Conservation (phyloP, 2,888 invertebrate species). For the Rotaria magnacalcarata region DNA sequence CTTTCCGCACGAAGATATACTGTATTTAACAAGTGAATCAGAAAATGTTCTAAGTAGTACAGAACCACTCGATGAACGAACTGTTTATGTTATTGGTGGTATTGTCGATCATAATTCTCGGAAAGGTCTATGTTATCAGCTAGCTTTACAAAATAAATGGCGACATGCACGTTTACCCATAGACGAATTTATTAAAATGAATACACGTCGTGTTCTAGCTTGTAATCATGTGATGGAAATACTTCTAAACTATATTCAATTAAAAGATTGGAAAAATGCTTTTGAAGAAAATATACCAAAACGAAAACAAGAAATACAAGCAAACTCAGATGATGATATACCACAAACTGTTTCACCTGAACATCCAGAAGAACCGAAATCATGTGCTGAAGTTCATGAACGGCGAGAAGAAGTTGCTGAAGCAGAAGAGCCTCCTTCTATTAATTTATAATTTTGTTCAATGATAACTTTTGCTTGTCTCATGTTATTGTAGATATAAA, state of each 20-base stretch:
- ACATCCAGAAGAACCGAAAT: neutral
- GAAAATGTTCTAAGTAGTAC: slow-evolving; percentile 71
- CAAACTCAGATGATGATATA: neutral
- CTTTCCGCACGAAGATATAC: slow-evolving; percentile 71
- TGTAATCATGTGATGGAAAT: slow-evolving; percentile 75
- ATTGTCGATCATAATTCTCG: slow-evolving; percentile 93
- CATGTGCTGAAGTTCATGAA: slow-evolving; percentile 31
- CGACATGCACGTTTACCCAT: slow-evolving; percentile 77
- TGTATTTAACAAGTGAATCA: slow-evolving; percentile 90
- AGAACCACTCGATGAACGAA: slow-evolving; percentile 68
- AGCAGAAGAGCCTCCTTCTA: neutral
- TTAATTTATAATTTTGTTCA: neutral
- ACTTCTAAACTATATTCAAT: slow-evolving; percentile 58
- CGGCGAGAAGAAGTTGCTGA: slow-evolving; percentile 8
- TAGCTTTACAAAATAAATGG: slow-evolving; percentile 74
- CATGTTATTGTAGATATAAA: neutral
- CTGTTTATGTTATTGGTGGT: slow-evolving; percentile 89
- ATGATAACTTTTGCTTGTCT: neutral
- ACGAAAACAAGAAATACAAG: slow-evolving; percentile 50
- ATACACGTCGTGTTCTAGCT: slow-evolving; percentile 83
- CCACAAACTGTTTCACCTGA: neutral
- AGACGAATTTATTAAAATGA: slow-evolving; percentile 80
- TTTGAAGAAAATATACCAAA: slow-evolving; percentile 58
- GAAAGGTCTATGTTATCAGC: slow-evolving; percentile 67
- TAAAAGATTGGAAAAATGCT: slow-evolving; percentile 58